Conservation (phyloP, 2,888 invertebrate species). For the Drosophila kuntzei region DNA sequence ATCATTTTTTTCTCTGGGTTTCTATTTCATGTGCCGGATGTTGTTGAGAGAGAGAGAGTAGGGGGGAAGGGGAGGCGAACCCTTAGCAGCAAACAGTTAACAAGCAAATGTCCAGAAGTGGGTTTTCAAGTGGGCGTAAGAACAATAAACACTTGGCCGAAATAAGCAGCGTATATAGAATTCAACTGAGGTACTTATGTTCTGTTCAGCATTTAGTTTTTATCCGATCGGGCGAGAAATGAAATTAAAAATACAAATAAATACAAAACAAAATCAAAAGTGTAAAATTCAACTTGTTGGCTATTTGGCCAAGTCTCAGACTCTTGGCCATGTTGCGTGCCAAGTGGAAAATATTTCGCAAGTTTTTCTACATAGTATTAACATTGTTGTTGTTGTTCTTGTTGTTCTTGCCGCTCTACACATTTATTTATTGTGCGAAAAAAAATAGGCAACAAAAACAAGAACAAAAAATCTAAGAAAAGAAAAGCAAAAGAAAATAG, state of each 20-base stretch:
- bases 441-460: conserved; percentile 24
- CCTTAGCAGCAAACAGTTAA: conserved; percentile 44
- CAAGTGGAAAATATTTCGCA: conserved; percentile 82
- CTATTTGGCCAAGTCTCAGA: conserved; percentile 22
- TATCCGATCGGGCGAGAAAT: conserved; percentile 65
- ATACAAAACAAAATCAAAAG: conserved; percentile 63
- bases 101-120: conserved; percentile 39
- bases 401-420: conserved; percentile 50
- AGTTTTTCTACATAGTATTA: conserved; percentile 66
- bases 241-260: conserved; percentile 63
- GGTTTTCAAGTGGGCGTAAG: conserved; percentile 54
- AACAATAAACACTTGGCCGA: conserved; percentile 64
- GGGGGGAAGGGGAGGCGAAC: conserved; percentile 8
- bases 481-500: conserved; percentile 16
- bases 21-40: conserved; percentile 42
- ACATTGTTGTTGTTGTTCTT: conserved; percentile 30
- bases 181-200: not conserved
- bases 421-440: conserved; percentile 75
- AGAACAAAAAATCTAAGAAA: conserved; percentile 22
- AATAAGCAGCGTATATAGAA: conserved; percentile 24
- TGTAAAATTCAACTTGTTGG: conserved; percentile 68
- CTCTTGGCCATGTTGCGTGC: conserved; percentile 72
- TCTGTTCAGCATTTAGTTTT: conserved; percentile 57
- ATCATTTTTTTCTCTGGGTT: not conserved
- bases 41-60: conserved; percentile 28